Percentiles rank a stretch among this genome's conserved stretches.
Evolutionary conservation across 2,888 invertebrate genomes (phyloP).

Genomic region (Cybosia mesomella): DNA sequence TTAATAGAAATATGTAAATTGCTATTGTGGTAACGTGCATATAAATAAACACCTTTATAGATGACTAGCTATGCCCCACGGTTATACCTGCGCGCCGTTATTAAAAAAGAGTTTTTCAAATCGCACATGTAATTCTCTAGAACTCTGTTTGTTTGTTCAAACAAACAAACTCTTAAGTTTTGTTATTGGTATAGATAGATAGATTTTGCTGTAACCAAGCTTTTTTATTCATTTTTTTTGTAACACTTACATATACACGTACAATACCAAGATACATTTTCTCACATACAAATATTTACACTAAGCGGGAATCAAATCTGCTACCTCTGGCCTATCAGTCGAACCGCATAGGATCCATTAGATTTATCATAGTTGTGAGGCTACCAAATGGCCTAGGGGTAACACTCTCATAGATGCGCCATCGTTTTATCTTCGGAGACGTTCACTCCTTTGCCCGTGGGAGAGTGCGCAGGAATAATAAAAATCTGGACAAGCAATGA

Average conservation of each 20-base stretch:
- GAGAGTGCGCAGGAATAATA: slow-evolving; percentile 68
- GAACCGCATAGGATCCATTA: background rate
- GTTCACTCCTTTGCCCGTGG: slow-evolving; percentile 63
- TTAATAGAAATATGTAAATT: slow-evolving; percentile 3
- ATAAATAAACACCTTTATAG: background rate
- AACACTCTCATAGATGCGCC: slow-evolving; percentile 51
- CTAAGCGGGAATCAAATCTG: background rate
- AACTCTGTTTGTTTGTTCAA: too few relatives aligned
- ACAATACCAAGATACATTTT: too few relatives aligned
- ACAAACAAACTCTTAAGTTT: too few relatives aligned
- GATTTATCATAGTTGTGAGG: background rate
- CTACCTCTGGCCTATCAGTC: background rate
- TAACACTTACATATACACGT: too few relatives aligned
- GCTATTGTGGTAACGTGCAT: background rate
- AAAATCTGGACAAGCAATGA: slow-evolving; percentile 64
- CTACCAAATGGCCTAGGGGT: slow-evolving; percentile 37
- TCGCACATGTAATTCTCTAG: too few relatives aligned
- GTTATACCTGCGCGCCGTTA: too few relatives aligned
- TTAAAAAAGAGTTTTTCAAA: too few relatives aligned
- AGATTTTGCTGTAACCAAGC: too few relatives aligned
- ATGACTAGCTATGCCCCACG: background rate
- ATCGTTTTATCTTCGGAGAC: slow-evolving; percentile 40
- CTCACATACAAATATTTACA: background rate
- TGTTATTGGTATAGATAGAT: too few relatives aligned
- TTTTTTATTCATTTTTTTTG: too few relatives aligned